Percentiles rank a stretch among this genome's conserved stretches.
phyloP scores from a whole-genome alignment of 2,888 invertebrate species.

The Eupelmus urozonus region DNA sequence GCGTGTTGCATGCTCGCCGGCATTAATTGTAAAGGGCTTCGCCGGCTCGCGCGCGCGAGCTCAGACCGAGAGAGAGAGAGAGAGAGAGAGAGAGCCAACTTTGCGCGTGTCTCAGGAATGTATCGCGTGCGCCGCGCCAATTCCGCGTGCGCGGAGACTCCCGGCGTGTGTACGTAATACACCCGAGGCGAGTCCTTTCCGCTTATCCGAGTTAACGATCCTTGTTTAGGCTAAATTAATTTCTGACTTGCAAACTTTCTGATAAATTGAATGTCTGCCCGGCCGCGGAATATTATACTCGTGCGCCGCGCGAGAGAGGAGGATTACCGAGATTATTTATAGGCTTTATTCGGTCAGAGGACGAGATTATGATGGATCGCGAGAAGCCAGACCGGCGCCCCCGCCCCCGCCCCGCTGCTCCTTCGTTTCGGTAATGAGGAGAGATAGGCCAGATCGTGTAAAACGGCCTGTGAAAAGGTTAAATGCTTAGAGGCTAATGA shows the following conservation, averaged over 20 bases:
- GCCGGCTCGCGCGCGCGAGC: slow-evolving; percentile 36
- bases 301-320: not conserved
- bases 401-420: too few relatives aligned
- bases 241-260: slow-evolving; percentile 60
- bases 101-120: slow-evolving; percentile 61
- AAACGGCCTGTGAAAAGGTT: not conserved
- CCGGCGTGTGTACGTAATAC: not conserved
- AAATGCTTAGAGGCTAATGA: too few relatives aligned
- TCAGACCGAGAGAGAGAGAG: too few relatives aligned
- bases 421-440: too few relatives aligned
- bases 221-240: slow-evolving; percentile 65
- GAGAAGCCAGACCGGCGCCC: too few relatives aligned
- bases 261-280: slow-evolving; percentile 58
- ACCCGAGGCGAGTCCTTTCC: slow-evolving; percentile 24
- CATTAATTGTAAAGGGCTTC: slow-evolving; percentile 56
- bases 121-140: slow-evolving; percentile 64
- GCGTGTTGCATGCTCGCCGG: slow-evolving; percentile 48
- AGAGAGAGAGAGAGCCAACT: too few relatives aligned
- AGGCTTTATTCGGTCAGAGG: not conserved
- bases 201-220: slow-evolving; percentile 59
- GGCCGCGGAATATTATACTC: not conserved
- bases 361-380: slow-evolving; percentile 1
- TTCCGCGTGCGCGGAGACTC: slow-evolving; percentile 40
- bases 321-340: not conserved
- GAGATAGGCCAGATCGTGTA: not conserved